Conservation (phyloP, 2,113 vertebrate genomes). For the Chloropsis hardwickii region DNA sequence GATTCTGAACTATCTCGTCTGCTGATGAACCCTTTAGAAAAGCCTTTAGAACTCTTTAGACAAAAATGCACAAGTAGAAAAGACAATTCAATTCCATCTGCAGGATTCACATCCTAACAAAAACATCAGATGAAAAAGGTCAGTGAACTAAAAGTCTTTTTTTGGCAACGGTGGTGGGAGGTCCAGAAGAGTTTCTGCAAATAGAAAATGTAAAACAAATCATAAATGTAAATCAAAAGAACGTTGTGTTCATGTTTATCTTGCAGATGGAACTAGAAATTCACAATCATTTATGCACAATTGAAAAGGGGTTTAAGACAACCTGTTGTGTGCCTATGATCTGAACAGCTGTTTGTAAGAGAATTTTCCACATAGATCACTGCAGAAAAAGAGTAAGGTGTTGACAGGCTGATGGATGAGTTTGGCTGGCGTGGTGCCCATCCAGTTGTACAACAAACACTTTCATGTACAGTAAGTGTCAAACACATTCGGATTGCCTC, state of each 20-base stretch:
- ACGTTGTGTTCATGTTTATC: not conserved
- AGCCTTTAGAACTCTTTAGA: no score
- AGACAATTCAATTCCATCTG: not conserved
- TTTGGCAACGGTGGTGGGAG: not conserved
- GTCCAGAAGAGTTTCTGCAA: conserved; percentile 12
- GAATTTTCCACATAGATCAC: conserved; percentile 9
- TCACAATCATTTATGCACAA: not conserved
- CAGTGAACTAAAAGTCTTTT: not conserved
- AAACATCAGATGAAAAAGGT: not conserved
- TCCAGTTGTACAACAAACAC: not conserved
- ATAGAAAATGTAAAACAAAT: not conserved
- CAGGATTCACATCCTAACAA: not conserved
- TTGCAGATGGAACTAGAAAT: not conserved
- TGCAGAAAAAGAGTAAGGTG: not conserved
- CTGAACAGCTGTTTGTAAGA: conserved; percentile 18
- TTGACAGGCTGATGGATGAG: conserved; percentile 46
- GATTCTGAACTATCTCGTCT: not conserved
- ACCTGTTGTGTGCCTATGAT: not conserved
- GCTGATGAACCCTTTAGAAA: not conserved
- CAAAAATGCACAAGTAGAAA: not conserved
- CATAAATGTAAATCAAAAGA: not conserved
- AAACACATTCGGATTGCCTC: fast-evolving
- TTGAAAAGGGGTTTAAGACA: not conserved
- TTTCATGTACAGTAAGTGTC: not conserved
- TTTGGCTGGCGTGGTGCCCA: not conserved